A percentile compares a stretch with the other conserved stretches of the same genome.
Evolutionary conservation across 2,888 invertebrate genomes (phyloP).

Genomic region (Nysson spinosus): DNA sequence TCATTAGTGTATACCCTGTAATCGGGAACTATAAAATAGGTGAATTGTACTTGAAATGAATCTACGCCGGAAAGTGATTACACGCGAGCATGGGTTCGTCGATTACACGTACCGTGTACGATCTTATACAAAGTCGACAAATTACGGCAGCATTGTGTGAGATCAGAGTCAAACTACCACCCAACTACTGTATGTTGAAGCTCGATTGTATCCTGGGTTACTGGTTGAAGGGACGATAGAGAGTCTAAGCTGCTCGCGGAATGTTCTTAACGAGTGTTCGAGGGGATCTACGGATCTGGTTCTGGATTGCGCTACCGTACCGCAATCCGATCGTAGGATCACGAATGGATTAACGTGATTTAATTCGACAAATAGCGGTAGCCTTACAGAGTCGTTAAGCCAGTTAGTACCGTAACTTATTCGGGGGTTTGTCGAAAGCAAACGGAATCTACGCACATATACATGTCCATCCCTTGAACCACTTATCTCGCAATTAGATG

Average conservation of each 20-base stretch:
- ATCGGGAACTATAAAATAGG: no score
- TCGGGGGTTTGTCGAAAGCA: slow-evolving; percentile 38
- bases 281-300: slow-evolving; percentile 52
- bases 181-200: slow-evolving; percentile 23
- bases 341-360: slow-evolving; percentile 68
- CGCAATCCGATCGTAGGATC: slow-evolving; percentile 57
- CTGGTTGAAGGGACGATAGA: slow-evolving; percentile 30
- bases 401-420: slow-evolving; percentile 54
- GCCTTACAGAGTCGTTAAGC: slow-evolving; percentile 69
- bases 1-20: no score
- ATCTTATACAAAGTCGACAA: slow-evolving; percentile 49
- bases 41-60: no score
- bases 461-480: no score
- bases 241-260: slow-evolving; percentile 37
- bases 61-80: neutral
- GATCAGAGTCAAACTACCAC: slow-evolving; percentile 43
- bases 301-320: slow-evolving; percentile 49
- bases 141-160: slow-evolving; percentile 50
- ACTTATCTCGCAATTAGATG: no score
- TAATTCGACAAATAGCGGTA: slow-evolving; percentile 69
- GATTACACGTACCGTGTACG: slow-evolving; percentile 30
- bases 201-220: slow-evolving; percentile 49
- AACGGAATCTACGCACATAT: slow-evolving; percentile 24
- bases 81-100: neutral
- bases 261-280: slow-evolving; percentile 59